Conservation (phyloP, 2,888 invertebrate genomes). For the Rugalucina vietnamica region DNA sequence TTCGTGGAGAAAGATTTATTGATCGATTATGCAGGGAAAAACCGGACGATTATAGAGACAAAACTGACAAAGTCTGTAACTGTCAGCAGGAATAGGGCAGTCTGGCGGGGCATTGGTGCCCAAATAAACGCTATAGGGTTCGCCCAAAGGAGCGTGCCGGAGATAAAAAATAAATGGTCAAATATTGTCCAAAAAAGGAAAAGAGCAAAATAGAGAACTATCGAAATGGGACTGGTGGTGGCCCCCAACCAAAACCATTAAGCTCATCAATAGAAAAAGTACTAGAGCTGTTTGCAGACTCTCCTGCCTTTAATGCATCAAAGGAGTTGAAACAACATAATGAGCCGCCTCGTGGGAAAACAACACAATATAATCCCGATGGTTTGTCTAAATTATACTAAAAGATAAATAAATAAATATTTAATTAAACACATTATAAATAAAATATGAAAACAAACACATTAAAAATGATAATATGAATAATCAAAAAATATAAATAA, state of each 20-base stretch:
- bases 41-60: neutral
- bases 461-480: too few relatives aligned
- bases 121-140: neutral
- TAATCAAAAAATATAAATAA: too few relatives aligned
- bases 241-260: neutral
- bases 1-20: neutral
- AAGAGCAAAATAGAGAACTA: neutral
- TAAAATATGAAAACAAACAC: too few relatives aligned
- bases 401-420: too few relatives aligned
- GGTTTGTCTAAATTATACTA: too few relatives aligned
- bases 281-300: neutral
- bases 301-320: too few relatives aligned
- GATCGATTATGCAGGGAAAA: neutral
- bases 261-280: too few relatives aligned
- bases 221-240: neutral
- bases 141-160: neutral
- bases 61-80: neutral
- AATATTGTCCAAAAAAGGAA: neutral
- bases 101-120: neutral
- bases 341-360: too few relatives aligned
- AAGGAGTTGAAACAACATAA: too few relatives aligned
- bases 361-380: too few relatives aligned
- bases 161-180: neutral
- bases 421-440: too few relatives aligned
- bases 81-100: too few relatives aligned